phyloP scores from a whole-genome alignment of 2,888 invertebrate genomes.

The Heliconius sara region DNA sequence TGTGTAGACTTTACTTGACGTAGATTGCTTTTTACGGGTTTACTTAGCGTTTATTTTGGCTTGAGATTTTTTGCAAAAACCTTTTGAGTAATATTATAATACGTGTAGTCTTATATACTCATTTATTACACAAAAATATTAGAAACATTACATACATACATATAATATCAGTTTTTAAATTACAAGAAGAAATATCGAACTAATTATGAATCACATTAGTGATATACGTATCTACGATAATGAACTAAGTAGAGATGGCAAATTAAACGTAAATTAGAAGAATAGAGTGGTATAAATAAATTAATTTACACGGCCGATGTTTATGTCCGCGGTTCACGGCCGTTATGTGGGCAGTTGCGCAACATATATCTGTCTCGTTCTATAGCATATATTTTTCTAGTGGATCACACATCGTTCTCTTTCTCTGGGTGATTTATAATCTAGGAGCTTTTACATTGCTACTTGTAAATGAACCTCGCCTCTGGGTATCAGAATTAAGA shows the following conservation, averaged over 20 bases:
- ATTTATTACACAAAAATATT: neutral
- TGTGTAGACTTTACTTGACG: conserved; percentile 13
- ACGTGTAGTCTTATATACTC: neutral
- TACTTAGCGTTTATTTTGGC: conserved; percentile 11
- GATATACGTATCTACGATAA: conserved; percentile 12
- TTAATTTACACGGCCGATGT: conserved; percentile 63
- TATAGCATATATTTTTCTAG: conserved; percentile 21
- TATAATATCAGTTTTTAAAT: neutral
- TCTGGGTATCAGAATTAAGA: conserved; percentile 72
- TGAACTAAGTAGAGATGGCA: conserved; percentile 35
- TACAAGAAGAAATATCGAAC: neutral
- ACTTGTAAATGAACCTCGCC: conserved; percentile 68
- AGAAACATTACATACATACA: neutral
- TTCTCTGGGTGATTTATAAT: conserved; percentile 71
- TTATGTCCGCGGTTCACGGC: conserved; percentile 76
- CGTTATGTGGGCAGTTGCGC: conserved; percentile 52
- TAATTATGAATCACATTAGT: conserved; percentile 3
- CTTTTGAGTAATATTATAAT: neutral
- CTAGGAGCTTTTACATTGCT: conserved; percentile 65
- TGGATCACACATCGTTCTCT: conserved; percentile 54
- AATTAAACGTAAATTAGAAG: conserved; percentile 46
- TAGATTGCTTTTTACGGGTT: conserved; percentile 19
- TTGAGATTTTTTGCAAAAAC: neutral
- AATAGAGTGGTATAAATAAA: conserved; percentile 52
- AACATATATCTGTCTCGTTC: conserved; percentile 48